phyloP scores from a whole-genome alignment of 2,113 vertebrate species.

The Campylorhamphus procurvoides region DNA sequence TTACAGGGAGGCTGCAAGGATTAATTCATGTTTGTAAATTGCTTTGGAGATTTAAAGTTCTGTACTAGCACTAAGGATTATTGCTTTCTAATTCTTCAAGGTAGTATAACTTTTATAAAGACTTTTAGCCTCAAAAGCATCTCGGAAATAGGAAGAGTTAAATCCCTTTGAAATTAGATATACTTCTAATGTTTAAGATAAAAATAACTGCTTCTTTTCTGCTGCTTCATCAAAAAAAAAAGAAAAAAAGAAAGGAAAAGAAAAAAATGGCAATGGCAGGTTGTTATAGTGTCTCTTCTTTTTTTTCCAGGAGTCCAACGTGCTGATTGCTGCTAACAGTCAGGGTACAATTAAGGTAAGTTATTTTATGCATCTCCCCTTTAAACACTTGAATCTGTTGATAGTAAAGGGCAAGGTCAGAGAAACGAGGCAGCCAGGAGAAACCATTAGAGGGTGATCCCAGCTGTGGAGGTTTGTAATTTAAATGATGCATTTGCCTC shows the following conservation, averaged over 20 bases:
- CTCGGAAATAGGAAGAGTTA: background rate
- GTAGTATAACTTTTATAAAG: slow-evolving; percentile 3
- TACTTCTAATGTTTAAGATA: background rate
- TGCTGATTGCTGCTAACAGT: slow-evolving; percentile 99
- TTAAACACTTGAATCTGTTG: background rate
- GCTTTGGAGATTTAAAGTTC: slow-evolving; percentile 36
- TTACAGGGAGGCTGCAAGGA: background rate
- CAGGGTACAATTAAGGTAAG: slow-evolving; percentile 99
- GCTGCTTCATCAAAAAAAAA: background rate
- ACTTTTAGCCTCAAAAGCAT: background rate
- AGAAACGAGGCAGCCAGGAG: background rate
- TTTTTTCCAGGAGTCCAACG: slow-evolving; percentile 91
- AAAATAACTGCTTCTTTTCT: background rate
- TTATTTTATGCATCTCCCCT: slow-evolving; percentile 29
- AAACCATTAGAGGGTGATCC: background rate
- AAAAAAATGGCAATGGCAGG: background rate
- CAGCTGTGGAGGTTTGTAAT: background rate
- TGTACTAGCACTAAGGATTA: slow-evolving; percentile 7
- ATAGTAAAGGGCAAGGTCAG: slow-evolving; percentile 11
- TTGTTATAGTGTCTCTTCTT: slow-evolving; percentile 63
- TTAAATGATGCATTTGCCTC: slow-evolving; percentile 5
- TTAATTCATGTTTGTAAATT: slow-evolving; percentile 57
- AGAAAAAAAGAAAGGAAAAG: accelerated
- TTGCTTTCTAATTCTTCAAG: slow-evolving; percentile 42
- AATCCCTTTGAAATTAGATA: slow-evolving; percentile 9